phyloP scores from a whole-genome alignment of 2,797 vertebrate species.

The Nannoperca obscura region DNA sequence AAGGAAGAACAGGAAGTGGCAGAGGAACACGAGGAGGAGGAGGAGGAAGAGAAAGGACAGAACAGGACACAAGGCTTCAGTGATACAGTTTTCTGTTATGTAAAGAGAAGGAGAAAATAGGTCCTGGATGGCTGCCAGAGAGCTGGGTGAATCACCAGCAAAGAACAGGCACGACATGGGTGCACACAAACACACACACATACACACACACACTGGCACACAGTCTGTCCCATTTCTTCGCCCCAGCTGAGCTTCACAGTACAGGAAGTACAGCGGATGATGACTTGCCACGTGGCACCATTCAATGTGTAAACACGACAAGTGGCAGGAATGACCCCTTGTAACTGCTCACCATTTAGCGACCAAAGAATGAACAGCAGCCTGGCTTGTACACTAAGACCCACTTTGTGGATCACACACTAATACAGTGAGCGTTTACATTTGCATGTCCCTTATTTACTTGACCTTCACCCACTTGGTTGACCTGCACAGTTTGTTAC shows the following conservation, averaged over 20 bases:
- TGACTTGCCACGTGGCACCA: slow-evolving; percentile 64
- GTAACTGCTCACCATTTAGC: slow-evolving; percentile 45
- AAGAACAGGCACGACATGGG: slow-evolving; percentile 75
- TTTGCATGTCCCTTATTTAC: slow-evolving; percentile 33
- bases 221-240: slow-evolving; percentile 78
- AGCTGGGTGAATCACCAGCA: slow-evolving; percentile 82
- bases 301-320: slow-evolving; percentile 63
- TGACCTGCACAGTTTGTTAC: slow-evolving; percentile 21
- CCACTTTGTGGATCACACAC: slow-evolving; percentile 5
- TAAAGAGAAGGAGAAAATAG: slow-evolving; percentile 88
- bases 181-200: slow-evolving; percentile 47
- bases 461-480: slow-evolving; percentile 36
- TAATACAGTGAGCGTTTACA: slow-evolving; percentile 9
- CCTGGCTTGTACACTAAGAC: slow-evolving; percentile 19
- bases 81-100: slow-evolving; percentile 81
- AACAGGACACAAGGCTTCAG: slow-evolving; percentile 72
- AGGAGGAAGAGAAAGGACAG: slow-evolving; percentile 68
- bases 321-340: slow-evolving; percentile 63
- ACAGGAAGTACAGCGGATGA: slow-evolving; percentile 81
- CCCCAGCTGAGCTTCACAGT: slow-evolving; percentile 78
- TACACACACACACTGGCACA: slow-evolving; percentile 61
- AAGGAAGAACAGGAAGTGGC: slow-evolving; percentile 60
- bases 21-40: slow-evolving; percentile 58
- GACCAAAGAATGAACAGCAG: slow-evolving; percentile 28
- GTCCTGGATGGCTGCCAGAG: slow-evolving; percentile 83